Conservation (phyloP, 2,797 vertebrate genomes). For the Eospalax fontanierii region DNA sequence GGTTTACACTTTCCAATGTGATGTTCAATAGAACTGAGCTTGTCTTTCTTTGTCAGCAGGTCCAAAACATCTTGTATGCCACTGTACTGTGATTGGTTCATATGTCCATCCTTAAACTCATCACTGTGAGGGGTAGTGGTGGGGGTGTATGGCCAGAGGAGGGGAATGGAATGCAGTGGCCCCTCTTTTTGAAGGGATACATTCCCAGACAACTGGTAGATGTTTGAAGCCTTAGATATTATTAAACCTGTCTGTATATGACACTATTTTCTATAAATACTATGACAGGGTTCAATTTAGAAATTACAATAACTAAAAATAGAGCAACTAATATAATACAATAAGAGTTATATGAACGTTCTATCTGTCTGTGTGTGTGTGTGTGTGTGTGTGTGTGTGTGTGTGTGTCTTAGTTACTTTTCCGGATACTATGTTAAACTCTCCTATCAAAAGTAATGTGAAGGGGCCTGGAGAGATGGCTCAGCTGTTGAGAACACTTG, state of each 20-base stretch:
- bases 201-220: background rate
- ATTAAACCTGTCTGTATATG: background rate
- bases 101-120: constrained; percentile 3
- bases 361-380: background rate
- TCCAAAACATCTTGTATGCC: background rate
- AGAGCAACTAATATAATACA: background rate
- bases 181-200: background rate
- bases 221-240: background rate
- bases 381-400: too few relatives aligned
- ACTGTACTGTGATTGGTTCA: background rate
- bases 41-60: background rate
- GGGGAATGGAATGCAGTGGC: background rate
- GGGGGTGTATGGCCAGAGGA: background rate
- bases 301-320: background rate
- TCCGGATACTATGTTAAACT: background rate
- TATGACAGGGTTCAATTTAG: background rate
- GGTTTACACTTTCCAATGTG: background rate
- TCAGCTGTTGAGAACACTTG: too few relatives aligned
- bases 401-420: background rate
- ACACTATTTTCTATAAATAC: background rate
- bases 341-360: background rate
- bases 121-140: background rate
- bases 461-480: too few relatives aligned
- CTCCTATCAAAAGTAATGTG: background rate
- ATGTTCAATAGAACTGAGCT: background rate